A percentile compares a stretch with the other conserved stretches of the same genome.
phyloP scores from a whole-genome alignment of 2,113 vertebrate genomes.

The Oncorhynchus mykiss region DNA sequence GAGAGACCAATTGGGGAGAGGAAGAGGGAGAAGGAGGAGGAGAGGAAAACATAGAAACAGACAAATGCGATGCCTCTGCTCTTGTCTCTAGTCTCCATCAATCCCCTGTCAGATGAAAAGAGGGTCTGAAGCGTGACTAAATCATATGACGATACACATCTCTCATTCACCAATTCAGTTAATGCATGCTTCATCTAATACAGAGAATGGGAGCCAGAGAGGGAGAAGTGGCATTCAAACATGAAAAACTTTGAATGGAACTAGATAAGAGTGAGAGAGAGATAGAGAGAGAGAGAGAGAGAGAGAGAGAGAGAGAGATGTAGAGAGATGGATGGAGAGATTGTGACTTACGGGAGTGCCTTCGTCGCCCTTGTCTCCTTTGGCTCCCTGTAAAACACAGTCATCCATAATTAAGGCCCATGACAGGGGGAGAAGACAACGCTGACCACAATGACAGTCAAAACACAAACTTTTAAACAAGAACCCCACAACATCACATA shows the following conservation, averaged over 20 bases:
- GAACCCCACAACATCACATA: background rate
- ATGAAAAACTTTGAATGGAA: background rate
- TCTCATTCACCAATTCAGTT: background rate
- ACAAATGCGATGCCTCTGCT: background rate
- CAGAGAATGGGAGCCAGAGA: background rate
- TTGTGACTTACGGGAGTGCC: constrained; percentile 80
- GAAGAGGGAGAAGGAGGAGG: background rate
- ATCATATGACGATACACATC: background rate
- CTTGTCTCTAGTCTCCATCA: background rate
- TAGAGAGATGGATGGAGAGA: background rate
- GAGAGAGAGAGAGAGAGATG: background rate
- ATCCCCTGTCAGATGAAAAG: background rate
- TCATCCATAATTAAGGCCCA: constrained; percentile 9
- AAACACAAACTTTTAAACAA: constrained; percentile 1
- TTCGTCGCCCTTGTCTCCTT: constrained; percentile 89
- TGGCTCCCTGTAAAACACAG: constrained; percentile 76
- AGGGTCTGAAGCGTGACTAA: background rate
- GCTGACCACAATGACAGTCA: background rate
- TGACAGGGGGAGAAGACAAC: background rate
- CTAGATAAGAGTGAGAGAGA: background rate
- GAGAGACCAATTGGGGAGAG: background rate
- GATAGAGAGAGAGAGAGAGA: constrained; percentile 1
- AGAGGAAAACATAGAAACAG: no score
- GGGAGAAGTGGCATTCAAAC: background rate
- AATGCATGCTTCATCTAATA: no score